Base-by-base conservation (phyloP, 2,113 vertebrate species). In the Macquaria australasica region DNA sequence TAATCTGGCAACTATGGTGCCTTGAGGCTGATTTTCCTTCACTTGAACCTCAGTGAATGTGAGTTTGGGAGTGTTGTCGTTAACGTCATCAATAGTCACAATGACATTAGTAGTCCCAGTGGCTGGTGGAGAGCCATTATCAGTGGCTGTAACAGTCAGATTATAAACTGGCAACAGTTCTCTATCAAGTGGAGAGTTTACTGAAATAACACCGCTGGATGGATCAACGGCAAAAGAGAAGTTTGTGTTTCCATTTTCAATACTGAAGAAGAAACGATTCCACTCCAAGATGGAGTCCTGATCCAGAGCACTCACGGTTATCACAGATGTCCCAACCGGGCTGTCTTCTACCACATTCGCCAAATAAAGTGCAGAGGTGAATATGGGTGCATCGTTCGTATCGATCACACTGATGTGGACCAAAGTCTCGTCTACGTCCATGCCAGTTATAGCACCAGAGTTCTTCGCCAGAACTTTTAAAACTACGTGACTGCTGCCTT, bases 391-490 rank as follows among this genome's bases (percentile, higher is more conserved):
- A 76, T 95, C 92, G 5, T 96, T 96, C 16, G 76, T 92, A 84
- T 96, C 94, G 1, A 95, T 89, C 37, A 96, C 87, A 56, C 74
- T 92, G 62, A 96, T 68, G 39, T 90, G 85, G 78, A 96, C 91
- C 41, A 91, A 79, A n/a, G 94, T 73, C 70, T 96, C 96, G 37
- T 96, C 95, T 50, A 91, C 78, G 73, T 96, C 85, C 45, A 73
- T 83, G 4, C 95, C 96, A 80, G 78, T 93, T 66, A 96, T 94
- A 60, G 92, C 79, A 20, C 96, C 96, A 70, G 76, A 66, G 77
- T 96, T 96, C 82, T 95, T 96, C 18, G 94, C 95, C 64, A 96
- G 74, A 77, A 95, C 85, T 43, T 87, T 94, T 18, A 96, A 86
- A 73, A 84, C 76, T 20, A 84, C 12, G 1, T 90, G 63, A 77